phyloP scores from a whole-genome alignment of 2,797 vertebrate genomes.

The Gadopsis marmoratus region DNA sequence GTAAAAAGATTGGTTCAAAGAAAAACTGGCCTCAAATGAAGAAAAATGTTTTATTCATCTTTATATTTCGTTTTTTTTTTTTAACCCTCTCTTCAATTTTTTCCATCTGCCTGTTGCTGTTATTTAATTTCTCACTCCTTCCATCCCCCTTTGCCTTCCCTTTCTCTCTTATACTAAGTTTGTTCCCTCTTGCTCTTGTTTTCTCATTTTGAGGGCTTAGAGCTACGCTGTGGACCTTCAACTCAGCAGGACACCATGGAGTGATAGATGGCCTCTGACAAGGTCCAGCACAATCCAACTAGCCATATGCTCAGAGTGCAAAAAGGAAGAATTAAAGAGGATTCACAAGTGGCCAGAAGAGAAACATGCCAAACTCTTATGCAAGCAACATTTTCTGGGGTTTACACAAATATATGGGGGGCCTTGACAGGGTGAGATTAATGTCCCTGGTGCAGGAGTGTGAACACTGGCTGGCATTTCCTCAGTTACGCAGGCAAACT shows the following conservation, averaged over 20 bases:
- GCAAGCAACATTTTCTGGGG: constrained; percentile 59
- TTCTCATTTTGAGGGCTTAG: constrained; percentile 72
- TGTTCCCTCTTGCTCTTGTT: constrained; percentile 67
- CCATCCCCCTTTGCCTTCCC: constrained; percentile 29
- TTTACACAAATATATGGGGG: constrained; percentile 47
- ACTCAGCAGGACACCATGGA: constrained; percentile 78
- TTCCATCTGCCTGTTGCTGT: constrained; percentile 28
- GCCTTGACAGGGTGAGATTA: constrained; percentile 44
- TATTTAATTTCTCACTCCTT: constrained; percentile 47
- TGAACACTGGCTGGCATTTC: constrained; percentile 34
- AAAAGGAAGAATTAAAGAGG: constrained; percentile 68
- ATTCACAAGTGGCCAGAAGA: constrained; percentile 68
- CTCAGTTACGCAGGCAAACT: constrained; percentile 18
- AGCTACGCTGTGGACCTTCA: constrained; percentile 61
- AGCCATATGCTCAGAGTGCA: constrained; percentile 73
- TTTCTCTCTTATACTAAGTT: constrained; percentile 48
- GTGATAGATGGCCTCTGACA: constrained; percentile 85
- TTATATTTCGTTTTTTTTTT: constrained; percentile 39
- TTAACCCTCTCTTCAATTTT: constrained; percentile 1
- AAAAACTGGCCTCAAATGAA: constrained; percentile 20
- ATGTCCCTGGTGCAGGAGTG: constrained; percentile 14
- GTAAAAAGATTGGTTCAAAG: constrained; percentile 26
- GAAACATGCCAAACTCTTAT: constrained; percentile 64
- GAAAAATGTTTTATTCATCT: constrained; percentile 44
- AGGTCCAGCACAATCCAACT: constrained; percentile 81